Conservation (phyloP, 2,888 invertebrate species). For the Hemaris fuciformis region DNA sequence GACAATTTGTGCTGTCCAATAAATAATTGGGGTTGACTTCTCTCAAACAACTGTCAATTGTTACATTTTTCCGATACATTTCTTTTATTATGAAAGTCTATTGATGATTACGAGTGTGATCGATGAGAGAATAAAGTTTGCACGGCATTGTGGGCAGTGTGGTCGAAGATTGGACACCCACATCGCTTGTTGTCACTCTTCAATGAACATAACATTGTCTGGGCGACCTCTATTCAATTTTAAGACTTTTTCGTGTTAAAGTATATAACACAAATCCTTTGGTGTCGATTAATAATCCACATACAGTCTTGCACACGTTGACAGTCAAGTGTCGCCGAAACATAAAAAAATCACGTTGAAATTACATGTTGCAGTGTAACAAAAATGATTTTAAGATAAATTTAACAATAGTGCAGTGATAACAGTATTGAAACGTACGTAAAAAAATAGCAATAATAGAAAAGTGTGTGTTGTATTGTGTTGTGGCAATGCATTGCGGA, state of each 20-base stretch:
- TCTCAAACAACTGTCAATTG: constrained; percentile 75
- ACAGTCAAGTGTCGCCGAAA: constrained; percentile 65
- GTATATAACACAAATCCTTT: no score
- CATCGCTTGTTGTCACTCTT: constrained; percentile 77
- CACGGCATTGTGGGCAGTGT: constrained; percentile 53
- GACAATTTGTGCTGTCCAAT: constrained; percentile 69
- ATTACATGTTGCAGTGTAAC: constrained; percentile 67
- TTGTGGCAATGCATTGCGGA: constrained; percentile 62
- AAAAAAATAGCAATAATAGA: constrained; percentile 61
- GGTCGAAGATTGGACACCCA: constrained; percentile 59
- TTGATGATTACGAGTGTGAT: not conserved
- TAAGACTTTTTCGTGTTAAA: constrained; percentile 51
- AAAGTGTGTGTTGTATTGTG: constrained; percentile 63
- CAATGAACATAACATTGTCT: constrained; percentile 79
- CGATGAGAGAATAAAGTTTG: constrained; percentile 38
- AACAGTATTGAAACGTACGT: constrained; percentile 52
- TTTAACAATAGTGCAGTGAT: constrained; percentile 69
- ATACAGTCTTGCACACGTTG: constrained; percentile 10
- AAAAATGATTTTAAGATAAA: constrained; percentile 81
- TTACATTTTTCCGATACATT: constrained; percentile 63
- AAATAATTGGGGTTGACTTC: constrained; percentile 73
- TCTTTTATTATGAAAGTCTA: constrained; percentile 36
- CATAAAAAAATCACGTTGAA: constrained; percentile 44
- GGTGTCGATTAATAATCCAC: constrained; percentile 15
- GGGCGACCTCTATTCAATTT: constrained; percentile 71